Conservation (phyloP, 2,888 invertebrate species). For the Pelosia muscerda region DNA sequence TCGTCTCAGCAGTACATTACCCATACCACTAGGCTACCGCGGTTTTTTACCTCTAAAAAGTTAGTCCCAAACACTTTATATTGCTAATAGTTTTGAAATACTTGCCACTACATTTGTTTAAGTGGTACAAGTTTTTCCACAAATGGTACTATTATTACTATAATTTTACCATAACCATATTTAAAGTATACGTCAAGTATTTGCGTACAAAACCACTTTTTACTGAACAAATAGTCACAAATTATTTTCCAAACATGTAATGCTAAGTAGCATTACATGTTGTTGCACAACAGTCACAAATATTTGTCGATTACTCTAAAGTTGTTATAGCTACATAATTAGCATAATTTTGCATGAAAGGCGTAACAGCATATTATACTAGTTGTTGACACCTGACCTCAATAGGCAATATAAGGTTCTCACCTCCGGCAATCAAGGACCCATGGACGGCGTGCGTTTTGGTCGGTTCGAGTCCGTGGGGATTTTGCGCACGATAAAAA, state of each 20-base stretch:
- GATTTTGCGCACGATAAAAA: too few species aligned
- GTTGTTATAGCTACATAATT: slow-evolving; percentile 9
- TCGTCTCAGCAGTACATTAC: too few species aligned
- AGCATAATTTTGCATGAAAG: neutral
- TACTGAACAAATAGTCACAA: neutral
- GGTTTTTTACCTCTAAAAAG: too few species aligned
- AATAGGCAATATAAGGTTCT: neutral
- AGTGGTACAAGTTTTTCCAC: neutral
- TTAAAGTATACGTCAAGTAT: neutral
- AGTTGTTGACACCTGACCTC: neutral
- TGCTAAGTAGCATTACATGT: too few species aligned
- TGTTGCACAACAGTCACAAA: slow-evolving; percentile 6
- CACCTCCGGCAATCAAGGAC: too few species aligned
- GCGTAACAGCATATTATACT: neutral
- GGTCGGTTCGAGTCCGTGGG: too few species aligned
- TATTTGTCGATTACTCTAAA: slow-evolving; percentile 6
- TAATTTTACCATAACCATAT: slow-evolving; percentile 1
- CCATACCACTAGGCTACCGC: too few species aligned
- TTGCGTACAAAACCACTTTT: slow-evolving; percentile 9
- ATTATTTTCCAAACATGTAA: slow-evolving; percentile 4
- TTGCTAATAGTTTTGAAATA: too few species aligned
- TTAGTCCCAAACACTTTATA: too few species aligned
- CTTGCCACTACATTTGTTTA: neutral
- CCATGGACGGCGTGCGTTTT: too few species aligned
- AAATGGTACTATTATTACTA: neutral